These are phyloP conservation scores for Campoplex nolae DNA, from an alignment of 2,888 invertebrate species.

Conservation along the genomic window DNA sequence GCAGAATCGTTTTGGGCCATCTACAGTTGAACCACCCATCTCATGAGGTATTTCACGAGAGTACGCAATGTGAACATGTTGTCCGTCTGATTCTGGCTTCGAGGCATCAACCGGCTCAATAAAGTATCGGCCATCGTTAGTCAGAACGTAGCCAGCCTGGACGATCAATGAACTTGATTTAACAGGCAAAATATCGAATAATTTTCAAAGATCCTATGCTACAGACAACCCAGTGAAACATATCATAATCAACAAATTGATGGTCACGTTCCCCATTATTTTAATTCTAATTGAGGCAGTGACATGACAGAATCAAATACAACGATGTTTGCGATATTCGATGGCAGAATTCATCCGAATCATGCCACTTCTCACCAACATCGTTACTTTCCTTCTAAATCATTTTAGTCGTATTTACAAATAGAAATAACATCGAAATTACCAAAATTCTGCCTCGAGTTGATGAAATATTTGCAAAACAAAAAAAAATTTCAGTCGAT, in stretches of 20 bases:
- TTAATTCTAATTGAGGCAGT: not conserved
- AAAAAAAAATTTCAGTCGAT: not conserved
- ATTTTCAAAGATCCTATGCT: not conserved
- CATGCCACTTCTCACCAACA: not conserved
- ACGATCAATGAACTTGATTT: slow-evolving; percentile 45
- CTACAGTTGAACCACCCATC: slow-evolving; percentile 36
- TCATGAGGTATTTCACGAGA: slow-evolving; percentile 73
- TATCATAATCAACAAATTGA: not conserved
- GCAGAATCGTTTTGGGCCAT: slow-evolving; percentile 70
- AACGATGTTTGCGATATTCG: not conserved
- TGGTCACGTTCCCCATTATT: not conserved
- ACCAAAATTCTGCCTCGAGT: not conserved
- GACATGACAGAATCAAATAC: not conserved
- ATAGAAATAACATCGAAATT: not conserved
- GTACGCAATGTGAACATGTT: slow-evolving; percentile 87
- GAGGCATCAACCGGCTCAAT: slow-evolving; percentile 87
- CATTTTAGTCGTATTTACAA: not conserved
- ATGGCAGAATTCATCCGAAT: not conserved
- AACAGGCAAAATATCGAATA: not conserved
- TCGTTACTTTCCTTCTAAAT: no score
- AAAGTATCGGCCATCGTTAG: slow-evolving; percentile 86
- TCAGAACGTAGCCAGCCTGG: slow-evolving; percentile 86
- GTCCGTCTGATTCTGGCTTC: slow-evolving; percentile 84
- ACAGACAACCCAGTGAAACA: not conserved
- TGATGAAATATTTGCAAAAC: not conserved